phyloP scores from a whole-genome alignment of 1,140 invertebrate species.

The Diprion similis region DNA sequence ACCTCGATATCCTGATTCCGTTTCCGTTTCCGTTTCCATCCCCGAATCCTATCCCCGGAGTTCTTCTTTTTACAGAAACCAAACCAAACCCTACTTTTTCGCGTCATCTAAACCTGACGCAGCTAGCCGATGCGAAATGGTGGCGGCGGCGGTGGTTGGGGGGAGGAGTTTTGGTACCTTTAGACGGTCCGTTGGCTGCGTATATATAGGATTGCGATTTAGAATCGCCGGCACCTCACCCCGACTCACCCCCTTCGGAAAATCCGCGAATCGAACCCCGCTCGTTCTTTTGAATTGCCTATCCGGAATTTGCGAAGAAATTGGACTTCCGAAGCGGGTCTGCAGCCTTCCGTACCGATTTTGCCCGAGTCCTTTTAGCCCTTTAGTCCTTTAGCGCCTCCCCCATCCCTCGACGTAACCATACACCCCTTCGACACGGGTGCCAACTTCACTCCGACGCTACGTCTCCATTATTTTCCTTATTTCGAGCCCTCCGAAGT shows the following conservation, averaged over 20 bases:
- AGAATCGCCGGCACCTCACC: background rate
- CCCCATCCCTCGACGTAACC: background rate
- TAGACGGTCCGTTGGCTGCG: conserved; percentile 25
- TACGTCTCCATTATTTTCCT: background rate
- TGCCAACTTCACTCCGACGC: no score
- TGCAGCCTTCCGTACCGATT: background rate
- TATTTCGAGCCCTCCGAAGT: background rate
- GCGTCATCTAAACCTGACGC: no score
- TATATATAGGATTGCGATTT: background rate
- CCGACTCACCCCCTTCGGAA: background rate
- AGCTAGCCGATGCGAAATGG: no score
- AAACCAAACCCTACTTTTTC: no score
- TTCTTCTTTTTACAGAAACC: no score
- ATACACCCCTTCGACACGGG: background rate
- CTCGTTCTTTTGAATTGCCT: conserved; percentile 44
- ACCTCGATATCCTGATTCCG: no score
- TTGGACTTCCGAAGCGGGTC: conserved; percentile 27
- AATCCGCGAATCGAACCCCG: conserved; percentile 38
- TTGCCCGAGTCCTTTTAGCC: background rate
- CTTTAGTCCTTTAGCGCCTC: conserved; percentile 17
- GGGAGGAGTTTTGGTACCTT: conserved; percentile 9
- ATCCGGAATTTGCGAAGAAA: conserved; percentile 43
- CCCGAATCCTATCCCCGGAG: no score
- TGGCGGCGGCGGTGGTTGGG: no score
- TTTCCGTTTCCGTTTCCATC: no score